Evolutionary conservation across 2,113 vertebrate genomes (phyloP).

Genomic region (Ameiurus melas): DNA sequence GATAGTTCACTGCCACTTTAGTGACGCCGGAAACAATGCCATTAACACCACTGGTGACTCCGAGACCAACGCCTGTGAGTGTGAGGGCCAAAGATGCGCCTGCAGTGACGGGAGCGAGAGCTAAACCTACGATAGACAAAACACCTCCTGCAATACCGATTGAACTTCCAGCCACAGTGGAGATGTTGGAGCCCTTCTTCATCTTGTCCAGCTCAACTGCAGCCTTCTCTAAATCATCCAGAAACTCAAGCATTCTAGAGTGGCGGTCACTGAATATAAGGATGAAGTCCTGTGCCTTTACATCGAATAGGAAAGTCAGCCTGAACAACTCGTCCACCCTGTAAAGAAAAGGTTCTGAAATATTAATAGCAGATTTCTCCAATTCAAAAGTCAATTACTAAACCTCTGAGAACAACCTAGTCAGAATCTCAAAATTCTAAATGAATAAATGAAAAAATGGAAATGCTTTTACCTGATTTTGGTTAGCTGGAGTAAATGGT

Average conservation of each 20-base stretch:
- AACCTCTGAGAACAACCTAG: not conserved
- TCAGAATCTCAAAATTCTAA: not conserved
- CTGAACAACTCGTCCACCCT: constrained; percentile 52
- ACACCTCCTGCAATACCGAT: constrained; percentile 55
- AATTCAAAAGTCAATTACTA: not conserved
- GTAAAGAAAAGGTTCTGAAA: not conserved
- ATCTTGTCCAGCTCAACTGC: constrained; percentile 59
- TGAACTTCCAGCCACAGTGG: constrained; percentile 57
- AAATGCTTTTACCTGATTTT: constrained; percentile 50
- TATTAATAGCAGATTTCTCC: not conserved
- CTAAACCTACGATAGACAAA: constrained; percentile 56
- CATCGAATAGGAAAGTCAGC: constrained; percentile 49
- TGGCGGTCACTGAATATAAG: constrained; percentile 36
- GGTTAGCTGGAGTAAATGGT: constrained; percentile 49
- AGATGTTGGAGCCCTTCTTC: constrained; percentile 57
- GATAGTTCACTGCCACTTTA: constrained; percentile 47
- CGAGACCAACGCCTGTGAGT: constrained; percentile 53
- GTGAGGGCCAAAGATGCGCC: constrained; percentile 56
- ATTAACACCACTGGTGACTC: constrained; percentile 55
- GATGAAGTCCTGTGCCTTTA: constrained; percentile 43
- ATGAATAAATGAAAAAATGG: not conserved
- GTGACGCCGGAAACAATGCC: constrained; percentile 50
- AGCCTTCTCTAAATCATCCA: constrained; percentile 52
- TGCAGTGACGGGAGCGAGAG: constrained; percentile 58
- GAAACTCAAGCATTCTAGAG: constrained; percentile 53